phyloP scores from a whole-genome alignment of 2,888 invertebrate species.

The Tineola bisselliella region DNA sequence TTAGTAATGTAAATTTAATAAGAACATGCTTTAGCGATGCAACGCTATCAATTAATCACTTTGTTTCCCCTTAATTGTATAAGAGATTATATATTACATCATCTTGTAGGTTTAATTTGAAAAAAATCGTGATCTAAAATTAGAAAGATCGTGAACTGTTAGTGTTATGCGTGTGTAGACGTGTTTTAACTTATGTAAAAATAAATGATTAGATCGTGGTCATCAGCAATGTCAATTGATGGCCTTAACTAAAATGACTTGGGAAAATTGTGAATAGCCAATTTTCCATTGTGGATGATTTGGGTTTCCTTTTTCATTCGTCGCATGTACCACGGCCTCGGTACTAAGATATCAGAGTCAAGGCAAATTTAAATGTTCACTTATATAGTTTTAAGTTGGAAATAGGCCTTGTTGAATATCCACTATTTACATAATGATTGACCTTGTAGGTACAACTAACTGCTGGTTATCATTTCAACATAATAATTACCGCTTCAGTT shows the following conservation, averaged over 20 bases:
- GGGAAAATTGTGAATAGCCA: conserved; percentile 13
- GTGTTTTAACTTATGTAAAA: background rate
- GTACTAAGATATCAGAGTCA: conserved; percentile 9
- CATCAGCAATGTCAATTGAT: conserved; percentile 10
- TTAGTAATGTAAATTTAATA: background rate
- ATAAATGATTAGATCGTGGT: background rate
- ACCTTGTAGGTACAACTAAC: background rate
- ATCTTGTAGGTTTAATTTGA: background rate
- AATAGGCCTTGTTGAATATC: conserved; percentile 6
- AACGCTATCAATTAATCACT: background rate
- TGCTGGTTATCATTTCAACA: conserved; percentile 5
- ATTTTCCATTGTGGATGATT: conserved; percentile 13
- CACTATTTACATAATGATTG: conserved; percentile 12
- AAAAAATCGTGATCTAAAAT: no score
- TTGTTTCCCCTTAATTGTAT: background rate
- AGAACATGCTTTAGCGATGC: background rate
- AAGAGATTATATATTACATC: background rate
- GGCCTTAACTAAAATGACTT: conserved; percentile 13
- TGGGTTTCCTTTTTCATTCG: conserved; percentile 6
- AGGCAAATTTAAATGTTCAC: conserved; percentile 10
- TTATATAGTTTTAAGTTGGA: conserved; percentile 6
- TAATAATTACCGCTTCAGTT: background rate
- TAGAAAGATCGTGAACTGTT: no score
- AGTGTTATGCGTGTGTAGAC: background rate
- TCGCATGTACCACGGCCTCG: background rate